A percentile compares a stretch with the other conserved stretches of the same genome.
These are phyloP conservation scores for Prosopocoilus inquinatus DNA, from an alignment of 2,888 invertebrate species.

Conservation along the genomic window DNA sequence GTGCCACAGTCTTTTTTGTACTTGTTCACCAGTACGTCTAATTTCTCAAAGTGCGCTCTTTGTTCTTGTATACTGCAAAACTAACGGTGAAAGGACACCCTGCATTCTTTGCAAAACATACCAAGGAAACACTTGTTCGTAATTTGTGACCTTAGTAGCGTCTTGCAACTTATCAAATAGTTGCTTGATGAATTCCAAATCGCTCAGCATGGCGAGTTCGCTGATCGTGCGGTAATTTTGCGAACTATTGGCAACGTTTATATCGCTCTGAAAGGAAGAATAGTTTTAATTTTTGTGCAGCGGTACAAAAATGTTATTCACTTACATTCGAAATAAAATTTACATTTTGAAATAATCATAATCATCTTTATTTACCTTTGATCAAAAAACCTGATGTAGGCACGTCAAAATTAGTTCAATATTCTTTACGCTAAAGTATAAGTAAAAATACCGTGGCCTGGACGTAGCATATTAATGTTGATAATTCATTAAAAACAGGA, in stretches of 20 bases:
- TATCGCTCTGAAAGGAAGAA: constrained; percentile 9
- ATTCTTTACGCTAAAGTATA: too few relatives aligned
- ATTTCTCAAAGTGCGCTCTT: constrained; percentile 52
- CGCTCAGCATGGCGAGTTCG: constrained; percentile 39
- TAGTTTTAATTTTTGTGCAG: too few relatives aligned
- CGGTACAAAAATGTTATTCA: too few relatives aligned
- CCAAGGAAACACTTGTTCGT: constrained; percentile 51
- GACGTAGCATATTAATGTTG: too few relatives aligned
- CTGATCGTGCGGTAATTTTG: constrained; percentile 29
- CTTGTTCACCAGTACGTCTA: constrained; percentile 51
- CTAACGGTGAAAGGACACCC: neutral
- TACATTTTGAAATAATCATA: neutral
- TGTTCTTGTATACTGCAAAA: constrained; percentile 54
- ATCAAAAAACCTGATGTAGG: too few relatives aligned
- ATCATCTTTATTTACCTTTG: too few relatives aligned
- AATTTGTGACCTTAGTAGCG: constrained; percentile 47
- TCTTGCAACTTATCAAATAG: constrained; percentile 48
- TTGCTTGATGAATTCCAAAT: constrained; percentile 46
- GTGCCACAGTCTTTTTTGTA: constrained; percentile 53
- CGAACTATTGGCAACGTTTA: constrained; percentile 8
- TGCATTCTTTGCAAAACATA: constrained; percentile 27
- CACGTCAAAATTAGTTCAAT: too few relatives aligned
- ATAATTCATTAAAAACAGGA: too few relatives aligned
- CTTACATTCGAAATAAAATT: neutral
- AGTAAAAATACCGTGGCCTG: too few relatives aligned